Evolutionary conservation across 2,113 vertebrate genomes (phyloP).

Genomic region (Phaethon lepturus): DNA sequence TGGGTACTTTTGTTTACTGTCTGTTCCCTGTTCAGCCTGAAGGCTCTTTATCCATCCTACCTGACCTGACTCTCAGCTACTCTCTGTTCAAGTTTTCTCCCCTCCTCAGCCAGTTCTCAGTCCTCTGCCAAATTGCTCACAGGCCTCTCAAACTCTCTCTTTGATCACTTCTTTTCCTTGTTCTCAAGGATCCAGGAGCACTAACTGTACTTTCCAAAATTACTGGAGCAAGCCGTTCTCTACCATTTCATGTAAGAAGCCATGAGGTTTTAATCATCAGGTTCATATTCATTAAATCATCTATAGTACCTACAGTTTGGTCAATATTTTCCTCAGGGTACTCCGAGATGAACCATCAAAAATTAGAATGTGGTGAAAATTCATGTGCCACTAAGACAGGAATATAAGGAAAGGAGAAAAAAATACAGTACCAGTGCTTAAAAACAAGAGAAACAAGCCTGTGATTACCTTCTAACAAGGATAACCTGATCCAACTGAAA

Average conservation of each 20-base stretch:
- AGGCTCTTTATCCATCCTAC: not conserved
- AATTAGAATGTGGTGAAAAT: not conserved
- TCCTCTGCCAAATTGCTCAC: not conserved
- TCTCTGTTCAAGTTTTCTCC: not conserved
- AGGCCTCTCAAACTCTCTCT: not conserved
- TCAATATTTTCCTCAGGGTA: not conserved
- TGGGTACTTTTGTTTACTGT: not conserved
- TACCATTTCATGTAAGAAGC: not conserved
- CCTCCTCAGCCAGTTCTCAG: not conserved
- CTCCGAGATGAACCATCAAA: not conserved
- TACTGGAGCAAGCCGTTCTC: not conserved
- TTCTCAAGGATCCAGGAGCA: not conserved
- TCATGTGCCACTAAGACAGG: not conserved
- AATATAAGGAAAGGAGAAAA: not conserved
- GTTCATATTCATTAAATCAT: not conserved
- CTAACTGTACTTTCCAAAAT: not conserved
- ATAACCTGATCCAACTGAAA: not conserved
- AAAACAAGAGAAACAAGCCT: not conserved
- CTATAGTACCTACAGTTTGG: not conserved
- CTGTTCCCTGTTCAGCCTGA: not conserved
- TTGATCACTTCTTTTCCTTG: not conserved
- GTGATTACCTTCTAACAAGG: not conserved
- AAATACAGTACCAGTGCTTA: not conserved
- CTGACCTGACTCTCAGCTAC: not conserved
- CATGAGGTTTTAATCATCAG: not conserved